These are phyloP conservation scores for Phyllotis vaccarum DNA, from an alignment of 2,797 vertebrate genomes.

Conservation along the genomic window DNA sequence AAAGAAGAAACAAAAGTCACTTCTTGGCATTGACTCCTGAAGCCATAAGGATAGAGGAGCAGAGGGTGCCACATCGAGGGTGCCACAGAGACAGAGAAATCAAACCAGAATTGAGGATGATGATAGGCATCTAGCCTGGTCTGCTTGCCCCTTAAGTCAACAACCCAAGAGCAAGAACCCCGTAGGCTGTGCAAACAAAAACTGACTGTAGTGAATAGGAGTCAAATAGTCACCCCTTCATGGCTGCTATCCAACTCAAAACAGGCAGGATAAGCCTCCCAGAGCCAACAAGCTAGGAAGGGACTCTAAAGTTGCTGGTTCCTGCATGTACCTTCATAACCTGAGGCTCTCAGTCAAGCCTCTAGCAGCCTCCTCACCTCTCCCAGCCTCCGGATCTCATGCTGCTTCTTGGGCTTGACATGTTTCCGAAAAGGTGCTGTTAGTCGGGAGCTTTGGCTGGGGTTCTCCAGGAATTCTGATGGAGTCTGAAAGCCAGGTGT, in stretches of 20 bases:
- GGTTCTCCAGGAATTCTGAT: conserved; percentile 91
- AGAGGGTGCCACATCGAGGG: neutral
- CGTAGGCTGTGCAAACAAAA: neutral
- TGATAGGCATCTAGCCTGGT: neutral
- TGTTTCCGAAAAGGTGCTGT: conserved; percentile 94
- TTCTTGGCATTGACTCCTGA: neutral
- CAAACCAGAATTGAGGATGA: neutral
- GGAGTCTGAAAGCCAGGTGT: conserved; percentile 76
- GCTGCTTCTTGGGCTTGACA: conserved; percentile 97
- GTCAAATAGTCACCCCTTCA: neutral
- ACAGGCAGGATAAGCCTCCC: neutral
- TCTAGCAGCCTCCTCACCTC: conserved; percentile 79
- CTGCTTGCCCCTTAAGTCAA: neutral
- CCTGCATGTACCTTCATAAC: neutral
- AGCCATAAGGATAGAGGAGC: neutral
- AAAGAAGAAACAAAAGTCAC: conserved; percentile 15
- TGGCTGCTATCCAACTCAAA: neutral
- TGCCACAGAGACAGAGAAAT: neutral
- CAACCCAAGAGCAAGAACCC: neutral
- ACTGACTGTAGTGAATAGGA: neutral
- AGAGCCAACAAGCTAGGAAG: neutral
- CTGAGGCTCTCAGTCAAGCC: neutral
- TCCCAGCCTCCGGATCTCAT: conserved; percentile 94
- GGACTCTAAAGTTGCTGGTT: neutral
- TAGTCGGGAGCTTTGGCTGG: conserved; percentile 92